Base-by-base conservation (phyloP, 1,140 invertebrate genomes). In the Micrasema longulum region DNA sequence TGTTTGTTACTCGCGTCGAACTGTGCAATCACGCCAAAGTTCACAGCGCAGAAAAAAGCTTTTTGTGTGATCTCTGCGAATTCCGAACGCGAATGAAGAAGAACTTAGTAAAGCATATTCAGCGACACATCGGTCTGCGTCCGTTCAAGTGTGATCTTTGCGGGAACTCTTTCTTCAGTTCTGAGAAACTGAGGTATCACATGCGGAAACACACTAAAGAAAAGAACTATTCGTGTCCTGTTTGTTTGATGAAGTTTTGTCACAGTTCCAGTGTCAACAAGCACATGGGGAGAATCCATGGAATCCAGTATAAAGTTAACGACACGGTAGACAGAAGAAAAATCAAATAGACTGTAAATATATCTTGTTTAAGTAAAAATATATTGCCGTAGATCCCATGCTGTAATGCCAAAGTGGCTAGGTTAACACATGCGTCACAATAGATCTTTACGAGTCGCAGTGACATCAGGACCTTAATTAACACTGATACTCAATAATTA, bases 221-320 rank as follows among this genome's bases (percentile, higher is more conserved):
- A 41, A 89, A 89, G 76, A 87, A 87, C 3, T 90, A 85, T 70
- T 78, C 81, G 0, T 90, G 89, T 72, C 83, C 85, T 1, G 79
- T 81, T 2, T 89, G 88, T 72, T 78, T 81, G 1, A 84, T 86
- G 71, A 79, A 78, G 47, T 89, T 88, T 69, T 81, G 78, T 38
- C 81, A 84, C 23, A 83, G 83, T 55, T 77, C 80, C 1, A 83
- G 81, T 67, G 77, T 84, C 0, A 85, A 85, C 62, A 84, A 83
- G 75, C 84, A 85, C 68, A 83, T 84, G 80, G 74, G 77, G n/a
- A 80, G 77, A 16, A 76, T 82, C 5, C 84, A 85, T 73, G 79
- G 80, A 2, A 72, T 83, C 22, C 72, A 80, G 9, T 84, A 82
- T 57, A 82, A 80, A 69, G 82, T 82, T 80, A 77, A 78, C 52